These are phyloP conservation scores for Halcyon malimbica DNA, from an alignment of 2,113 vertebrate species.

Conservation along the genomic window DNA sequence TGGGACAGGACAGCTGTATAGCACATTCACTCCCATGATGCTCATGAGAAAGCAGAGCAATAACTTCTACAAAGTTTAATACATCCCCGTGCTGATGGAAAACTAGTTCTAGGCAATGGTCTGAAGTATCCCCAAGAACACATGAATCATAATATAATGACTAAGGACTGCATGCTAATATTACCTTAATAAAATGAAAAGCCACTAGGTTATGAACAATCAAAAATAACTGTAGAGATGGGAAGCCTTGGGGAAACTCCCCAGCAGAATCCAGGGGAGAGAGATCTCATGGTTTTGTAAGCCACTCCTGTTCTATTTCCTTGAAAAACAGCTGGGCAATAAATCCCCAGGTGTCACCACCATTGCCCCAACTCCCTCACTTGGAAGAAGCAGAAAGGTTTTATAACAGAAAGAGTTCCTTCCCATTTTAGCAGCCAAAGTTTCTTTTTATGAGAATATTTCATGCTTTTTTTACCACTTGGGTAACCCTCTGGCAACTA, in stretches of 20 bases:
- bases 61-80: neutral
- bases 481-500: neutral
- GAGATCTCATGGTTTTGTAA: neutral
- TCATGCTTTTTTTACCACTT: neutral
- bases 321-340: neutral
- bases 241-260: neutral
- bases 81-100: neutral
- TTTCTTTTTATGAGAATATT: neutral
- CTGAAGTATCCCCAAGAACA: neutral
- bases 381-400: neutral
- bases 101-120: neutral
- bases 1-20: neutral
- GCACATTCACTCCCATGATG: neutral
- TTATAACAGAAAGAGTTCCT: neutral
- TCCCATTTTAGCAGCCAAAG: neutral
- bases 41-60: neutral
- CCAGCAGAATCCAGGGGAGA: neutral
- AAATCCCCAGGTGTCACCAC: neutral
- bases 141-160: neutral
- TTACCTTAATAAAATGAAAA: neutral
- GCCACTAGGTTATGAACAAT: neutral
- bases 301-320: neutral
- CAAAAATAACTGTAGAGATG: neutral
- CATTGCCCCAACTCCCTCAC: rapidly evolving
- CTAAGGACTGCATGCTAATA: neutral